Percentiles rank a stretch among this genome's conserved stretches.
phyloP scores from a whole-genome alignment of 2,113 vertebrate genomes.

The Urocolius indicus region DNA sequence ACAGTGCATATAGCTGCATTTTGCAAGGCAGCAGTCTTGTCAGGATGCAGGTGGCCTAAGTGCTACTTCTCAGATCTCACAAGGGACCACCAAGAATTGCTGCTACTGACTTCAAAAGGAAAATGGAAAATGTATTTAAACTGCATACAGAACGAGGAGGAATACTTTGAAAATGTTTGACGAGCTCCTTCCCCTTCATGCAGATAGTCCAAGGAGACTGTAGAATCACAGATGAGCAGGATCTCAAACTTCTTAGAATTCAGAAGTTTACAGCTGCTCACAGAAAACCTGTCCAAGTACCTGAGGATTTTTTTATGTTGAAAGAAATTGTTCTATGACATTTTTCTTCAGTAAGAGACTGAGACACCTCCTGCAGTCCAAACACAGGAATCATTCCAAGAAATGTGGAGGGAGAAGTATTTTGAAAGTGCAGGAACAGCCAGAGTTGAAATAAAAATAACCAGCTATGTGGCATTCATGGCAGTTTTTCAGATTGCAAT shows the following conservation, averaged over 20 bases:
- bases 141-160: fast-evolving
- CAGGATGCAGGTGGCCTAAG: neutral
- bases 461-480: neutral
- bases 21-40: neutral
- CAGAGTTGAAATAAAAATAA: neutral
- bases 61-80: neutral
- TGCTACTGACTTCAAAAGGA: neutral
- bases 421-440: neutral
- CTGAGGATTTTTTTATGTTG: neutral
- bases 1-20: neutral
- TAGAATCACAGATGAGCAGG: neutral
- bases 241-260: neutral
- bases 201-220: neutral
- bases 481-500: neutral
- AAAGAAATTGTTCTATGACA: neutral
- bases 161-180: neutral
- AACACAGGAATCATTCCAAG: neutral
- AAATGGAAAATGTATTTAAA: neutral
- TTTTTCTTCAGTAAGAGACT: neutral
- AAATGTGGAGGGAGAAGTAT: neutral
- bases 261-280: neutral
- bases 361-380: fast-evolving
- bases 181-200: neutral
- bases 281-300: neutral
- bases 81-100: neutral